Conservation (phyloP, 2,113 vertebrate species). For the Potamarius usumacintae region DNA sequence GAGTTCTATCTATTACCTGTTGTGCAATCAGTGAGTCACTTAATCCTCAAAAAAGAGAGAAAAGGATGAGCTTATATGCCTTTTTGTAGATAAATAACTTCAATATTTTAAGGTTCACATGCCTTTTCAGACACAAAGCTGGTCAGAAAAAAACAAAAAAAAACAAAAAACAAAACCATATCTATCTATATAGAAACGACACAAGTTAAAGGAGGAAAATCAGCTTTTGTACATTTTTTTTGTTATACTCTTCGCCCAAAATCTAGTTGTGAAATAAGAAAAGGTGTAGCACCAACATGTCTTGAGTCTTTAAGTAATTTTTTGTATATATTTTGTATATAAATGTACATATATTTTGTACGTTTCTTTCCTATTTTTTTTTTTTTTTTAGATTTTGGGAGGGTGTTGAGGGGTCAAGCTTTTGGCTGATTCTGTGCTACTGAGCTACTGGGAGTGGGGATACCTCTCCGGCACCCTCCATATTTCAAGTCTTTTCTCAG, state of each 20-base stretch:
- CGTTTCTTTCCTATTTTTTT: not conserved
- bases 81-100: constrained; percentile 75
- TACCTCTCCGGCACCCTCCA: constrained; percentile 63
- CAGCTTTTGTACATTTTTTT: constrained; percentile 51
- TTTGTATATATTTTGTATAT: constrained; percentile 47
- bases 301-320: constrained; percentile 42
- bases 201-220: constrained; percentile 66
- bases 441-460: constrained; percentile 66
- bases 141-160: constrained; percentile 68
- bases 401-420: constrained; percentile 29
- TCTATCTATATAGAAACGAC: constrained; percentile 66
- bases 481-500: constrained; percentile 77
- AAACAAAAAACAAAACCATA: constrained; percentile 10
- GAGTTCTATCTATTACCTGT: constrained; percentile 66
- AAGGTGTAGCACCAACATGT: constrained; percentile 69
- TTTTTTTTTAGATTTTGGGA: constrained; percentile 6
- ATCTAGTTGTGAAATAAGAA: constrained; percentile 67
- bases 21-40: constrained; percentile 77
- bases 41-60: constrained; percentile 69
- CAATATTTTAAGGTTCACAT: constrained; percentile 73
- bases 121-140: constrained; percentile 70
- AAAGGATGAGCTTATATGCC: constrained; percentile 76
- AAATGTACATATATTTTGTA: constrained; percentile 41
- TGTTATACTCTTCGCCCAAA: constrained; percentile 58
- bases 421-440: constrained; percentile 66